Evolutionary conservation across 2,797 vertebrate species (phyloP), one percentile per base, ranked within the genome.

Genomic region (Carduelis carduelis): DNA sequence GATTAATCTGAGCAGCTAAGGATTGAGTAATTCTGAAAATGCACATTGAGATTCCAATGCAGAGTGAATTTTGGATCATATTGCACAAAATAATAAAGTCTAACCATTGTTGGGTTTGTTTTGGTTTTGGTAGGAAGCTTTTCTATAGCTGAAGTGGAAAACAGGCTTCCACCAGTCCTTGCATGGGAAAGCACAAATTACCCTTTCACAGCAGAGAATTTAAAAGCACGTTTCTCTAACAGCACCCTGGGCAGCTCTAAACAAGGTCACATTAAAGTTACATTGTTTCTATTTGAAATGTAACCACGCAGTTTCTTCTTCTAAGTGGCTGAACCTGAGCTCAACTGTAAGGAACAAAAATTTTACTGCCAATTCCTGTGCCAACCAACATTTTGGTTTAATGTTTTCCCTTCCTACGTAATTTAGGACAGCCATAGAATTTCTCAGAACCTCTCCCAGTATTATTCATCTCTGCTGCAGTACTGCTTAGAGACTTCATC

Each of bases 211-310:
- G 57, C 0, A 12, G 27, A 75, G 57, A 91, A 90, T 79, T 69
- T 74, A 56, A 94, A 90, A 76, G 84, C 44, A 26, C 4, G 16
- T 79, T 81, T 79, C 85, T 70, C 70, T 53, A 68, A 44, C 52
- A 84, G 83, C n/a, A 37, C 63, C 44, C 47, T 1, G 11, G 56
- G 87, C 32, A 90, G 83, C 65, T 53, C 83, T 80, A 95, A 95
- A 91, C 63, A 93, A 91, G 93, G 93, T 96, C 91, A 95, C 85
- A 94, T 95, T 93, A 95, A 96, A 90, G 16, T 95, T 96, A 59
- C 80, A 88, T 91, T 69, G 79, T 57, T 96, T 80, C 74, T 82
- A 53, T 86, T 90, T 89, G 69, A 86, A 96, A 89, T 41, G 52
- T 84, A 97, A 94, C 85, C 55, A 59, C 5, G 63, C 70, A 44